Conservation (phyloP, 2,797 vertebrate species). For the Mus minutoides region DNA sequence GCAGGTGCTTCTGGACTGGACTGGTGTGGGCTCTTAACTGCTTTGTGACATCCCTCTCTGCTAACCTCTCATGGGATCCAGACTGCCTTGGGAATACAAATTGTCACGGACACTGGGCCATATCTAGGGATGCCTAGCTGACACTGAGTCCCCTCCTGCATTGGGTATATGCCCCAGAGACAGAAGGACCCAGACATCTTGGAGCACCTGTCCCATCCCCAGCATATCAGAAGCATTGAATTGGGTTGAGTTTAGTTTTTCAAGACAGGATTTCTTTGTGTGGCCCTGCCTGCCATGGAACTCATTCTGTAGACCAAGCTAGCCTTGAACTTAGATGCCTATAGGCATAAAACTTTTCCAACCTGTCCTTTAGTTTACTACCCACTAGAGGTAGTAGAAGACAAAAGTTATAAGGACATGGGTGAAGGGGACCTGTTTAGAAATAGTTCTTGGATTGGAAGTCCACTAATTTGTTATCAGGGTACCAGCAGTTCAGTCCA, state of each 20-base stretch:
- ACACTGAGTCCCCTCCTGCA: too few species aligned
- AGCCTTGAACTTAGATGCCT: background rate
- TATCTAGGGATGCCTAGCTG: background rate
- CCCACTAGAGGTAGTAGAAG: background rate
- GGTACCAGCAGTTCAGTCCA: background rate
- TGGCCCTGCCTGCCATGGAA: background rate
- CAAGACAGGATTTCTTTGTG: background rate
- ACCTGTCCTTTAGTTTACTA: background rate
- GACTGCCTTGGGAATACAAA: background rate
- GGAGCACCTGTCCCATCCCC: background rate
- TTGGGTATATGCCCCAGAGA: background rate
- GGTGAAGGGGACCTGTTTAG: background rate
- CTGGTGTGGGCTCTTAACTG: background rate
- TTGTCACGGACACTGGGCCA: background rate
- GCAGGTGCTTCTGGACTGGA: fast-evolving
- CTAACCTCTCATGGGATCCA: background rate
- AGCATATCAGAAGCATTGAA: background rate
- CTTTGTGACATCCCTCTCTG: background rate
- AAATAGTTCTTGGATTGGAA: background rate
- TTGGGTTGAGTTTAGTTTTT: background rate
- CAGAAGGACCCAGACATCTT: background rate
- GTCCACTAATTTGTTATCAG: background rate
- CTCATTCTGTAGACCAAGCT: background rate
- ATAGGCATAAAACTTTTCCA: background rate
- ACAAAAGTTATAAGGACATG: background rate